Evolutionary conservation across 1,140 invertebrate species (phyloP).

Genomic region (Pomacea maculata): DNA sequence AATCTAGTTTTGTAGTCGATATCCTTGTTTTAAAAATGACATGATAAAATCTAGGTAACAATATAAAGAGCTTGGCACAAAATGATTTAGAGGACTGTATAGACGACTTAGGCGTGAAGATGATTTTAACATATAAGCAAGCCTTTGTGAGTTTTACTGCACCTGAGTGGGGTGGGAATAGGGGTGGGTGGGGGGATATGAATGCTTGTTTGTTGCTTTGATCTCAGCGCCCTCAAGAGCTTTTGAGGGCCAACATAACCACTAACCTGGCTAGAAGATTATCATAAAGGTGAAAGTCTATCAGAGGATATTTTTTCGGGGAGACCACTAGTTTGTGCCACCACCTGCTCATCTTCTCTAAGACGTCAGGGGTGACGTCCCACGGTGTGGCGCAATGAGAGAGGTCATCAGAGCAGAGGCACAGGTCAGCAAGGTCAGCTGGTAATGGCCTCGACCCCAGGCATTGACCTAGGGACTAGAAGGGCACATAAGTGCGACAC

Average conservation of each 20-base stretch:
- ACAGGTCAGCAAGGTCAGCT: slow-evolving; percentile 1
- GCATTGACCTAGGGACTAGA: too few species aligned
- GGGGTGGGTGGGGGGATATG: too few species aligned
- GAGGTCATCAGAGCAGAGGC: neutral
- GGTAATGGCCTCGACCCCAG: too few species aligned
- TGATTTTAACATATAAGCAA: neutral
- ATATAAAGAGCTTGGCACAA: neutral
- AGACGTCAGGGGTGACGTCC: slow-evolving; percentile 11
- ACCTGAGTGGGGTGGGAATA: too few species aligned
- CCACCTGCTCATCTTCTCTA: neutral
- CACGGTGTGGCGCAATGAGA: neutral
- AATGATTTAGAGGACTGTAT: neutral
- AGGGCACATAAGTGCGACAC: too few species aligned
- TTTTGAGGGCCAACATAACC: neutral
- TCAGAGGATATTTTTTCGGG: neutral
- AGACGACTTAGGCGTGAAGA: neutral
- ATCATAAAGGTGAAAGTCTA: neutral
- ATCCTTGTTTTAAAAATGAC: too few species aligned
- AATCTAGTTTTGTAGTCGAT: neutral
- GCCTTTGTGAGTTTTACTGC: neutral
- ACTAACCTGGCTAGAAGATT: neutral
- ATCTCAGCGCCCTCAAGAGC: too few species aligned
- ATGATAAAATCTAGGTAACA: too few species aligned
- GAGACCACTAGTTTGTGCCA: neutral
- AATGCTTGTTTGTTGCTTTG: too few species aligned